Percentiles rank a stretch among this genome's conserved stretches.
Evolutionary conservation across 2,113 vertebrate genomes (phyloP).

Genomic region (Toxotes chatareus): DNA sequence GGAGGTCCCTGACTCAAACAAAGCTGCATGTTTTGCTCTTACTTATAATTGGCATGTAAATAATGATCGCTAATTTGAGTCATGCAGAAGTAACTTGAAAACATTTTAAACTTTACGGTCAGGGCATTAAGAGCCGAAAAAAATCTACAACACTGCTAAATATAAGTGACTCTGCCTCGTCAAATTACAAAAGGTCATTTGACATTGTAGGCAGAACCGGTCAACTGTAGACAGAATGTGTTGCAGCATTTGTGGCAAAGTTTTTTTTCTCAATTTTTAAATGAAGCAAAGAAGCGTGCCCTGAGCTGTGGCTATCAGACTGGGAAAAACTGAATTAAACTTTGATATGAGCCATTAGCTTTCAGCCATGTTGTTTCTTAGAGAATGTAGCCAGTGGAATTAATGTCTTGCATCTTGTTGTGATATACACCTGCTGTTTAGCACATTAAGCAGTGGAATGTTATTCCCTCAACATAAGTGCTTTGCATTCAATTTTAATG

Average conservation of each 20-base stretch:
- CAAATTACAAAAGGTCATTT: too few species aligned
- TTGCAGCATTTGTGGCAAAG: too few species aligned
- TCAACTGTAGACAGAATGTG: too few species aligned
- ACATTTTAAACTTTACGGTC: not conserved
- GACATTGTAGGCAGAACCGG: too few species aligned
- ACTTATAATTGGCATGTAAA: not conserved
- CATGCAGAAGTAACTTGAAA: not conserved
- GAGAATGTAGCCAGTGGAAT: conserved; percentile 26
- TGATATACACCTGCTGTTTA: conserved; percentile 38
- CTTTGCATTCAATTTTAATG: conserved; percentile 68
- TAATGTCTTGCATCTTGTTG: conserved; percentile 18
- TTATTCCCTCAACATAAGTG: conserved; percentile 50
- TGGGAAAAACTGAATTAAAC: conserved; percentile 5
- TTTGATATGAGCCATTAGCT: conserved; percentile 23
- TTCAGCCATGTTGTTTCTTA: conserved; percentile 24
- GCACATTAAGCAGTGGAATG: conserved; percentile 43
- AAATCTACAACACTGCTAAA: not conserved
- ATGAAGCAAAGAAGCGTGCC: not conserved
- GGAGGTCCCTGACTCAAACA: not conserved
- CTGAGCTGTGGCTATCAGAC: not conserved
- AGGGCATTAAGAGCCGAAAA: too few species aligned
- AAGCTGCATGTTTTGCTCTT: not conserved
- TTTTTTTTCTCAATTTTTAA: not conserved
- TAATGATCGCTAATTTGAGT: conserved; percentile 12
- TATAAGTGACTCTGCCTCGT: not conserved